phyloP scores from a whole-genome alignment of 2,797 vertebrate genomes.

The Pyrocephalus nanus region DNA sequence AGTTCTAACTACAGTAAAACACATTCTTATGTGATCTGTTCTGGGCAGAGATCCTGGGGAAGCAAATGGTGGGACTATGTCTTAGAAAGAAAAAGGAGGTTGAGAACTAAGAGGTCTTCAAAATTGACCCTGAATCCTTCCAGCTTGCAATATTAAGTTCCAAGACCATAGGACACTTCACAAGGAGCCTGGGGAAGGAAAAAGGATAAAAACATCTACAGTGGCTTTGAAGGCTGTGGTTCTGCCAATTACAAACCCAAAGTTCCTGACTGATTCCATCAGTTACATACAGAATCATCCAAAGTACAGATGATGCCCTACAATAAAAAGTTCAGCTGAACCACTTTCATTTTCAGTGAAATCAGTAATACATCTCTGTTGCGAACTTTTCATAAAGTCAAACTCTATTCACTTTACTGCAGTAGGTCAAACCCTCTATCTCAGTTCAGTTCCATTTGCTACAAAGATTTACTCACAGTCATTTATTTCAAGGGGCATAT shows the following conservation, averaged over 20 bases:
- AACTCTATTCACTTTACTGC: constrained; percentile 25
- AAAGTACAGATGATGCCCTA: neutral
- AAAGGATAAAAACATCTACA: neutral
- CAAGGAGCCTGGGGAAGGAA: neutral
- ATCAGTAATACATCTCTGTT: constrained; percentile 4
- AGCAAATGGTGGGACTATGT: neutral
- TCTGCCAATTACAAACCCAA: neutral
- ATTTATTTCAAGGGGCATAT: neutral
- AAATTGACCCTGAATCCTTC: neutral
- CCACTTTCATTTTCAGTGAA: constrained; percentile 3
- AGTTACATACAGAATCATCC: neutral
- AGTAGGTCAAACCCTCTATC: constrained; percentile 11
- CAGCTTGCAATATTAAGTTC: neutral
- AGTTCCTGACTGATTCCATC: neutral
- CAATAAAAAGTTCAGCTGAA: neutral
- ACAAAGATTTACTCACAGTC: neutral
- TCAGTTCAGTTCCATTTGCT: constrained; percentile 1
- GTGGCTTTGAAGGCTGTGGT: neutral
- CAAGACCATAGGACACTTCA: neutral
- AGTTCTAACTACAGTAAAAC: constrained; percentile 52
- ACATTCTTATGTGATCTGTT: constrained; percentile 9
- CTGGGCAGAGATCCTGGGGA: neutral
- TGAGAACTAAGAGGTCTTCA: neutral
- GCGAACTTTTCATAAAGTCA: constrained; percentile 24
- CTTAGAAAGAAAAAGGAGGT: neutral